These are phyloP conservation scores for Corythornis leucogaster DNA, from an alignment of 2,797 vertebrate species.

Conservation along the genomic window DNA sequence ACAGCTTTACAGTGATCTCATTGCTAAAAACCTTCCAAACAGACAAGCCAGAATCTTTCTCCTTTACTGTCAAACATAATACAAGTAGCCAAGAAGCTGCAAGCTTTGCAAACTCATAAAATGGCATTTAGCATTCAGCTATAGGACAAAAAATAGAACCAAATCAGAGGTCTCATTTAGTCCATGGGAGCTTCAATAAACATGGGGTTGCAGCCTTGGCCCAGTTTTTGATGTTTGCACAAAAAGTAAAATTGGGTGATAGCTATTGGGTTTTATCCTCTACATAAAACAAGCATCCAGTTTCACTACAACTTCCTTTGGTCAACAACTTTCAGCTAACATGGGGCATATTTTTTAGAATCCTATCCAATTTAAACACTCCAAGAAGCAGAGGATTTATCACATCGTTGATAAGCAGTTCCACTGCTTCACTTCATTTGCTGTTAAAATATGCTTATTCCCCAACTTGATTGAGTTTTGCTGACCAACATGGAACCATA, in stretches of 20 bases:
- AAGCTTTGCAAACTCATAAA: constrained; percentile 33
- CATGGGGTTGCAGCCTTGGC: not conserved
- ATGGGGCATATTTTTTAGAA: not conserved
- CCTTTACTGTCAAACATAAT: not conserved
- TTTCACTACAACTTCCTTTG: not conserved
- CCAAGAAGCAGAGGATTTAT: constrained; percentile 13
- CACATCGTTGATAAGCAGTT: not conserved
- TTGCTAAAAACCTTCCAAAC: constrained; percentile 27
- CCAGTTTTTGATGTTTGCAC: constrained; percentile 17
- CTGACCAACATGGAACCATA: not conserved
- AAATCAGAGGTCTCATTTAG: constrained; percentile 21
- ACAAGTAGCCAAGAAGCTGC: constrained; percentile 16
- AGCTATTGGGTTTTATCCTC: not conserved
- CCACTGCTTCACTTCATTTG: not conserved
- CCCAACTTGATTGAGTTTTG: not conserved
- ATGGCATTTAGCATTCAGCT: not conserved
- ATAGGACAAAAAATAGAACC: constrained; percentile 44
- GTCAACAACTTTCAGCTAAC: not conserved
- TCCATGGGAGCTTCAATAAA: not conserved
- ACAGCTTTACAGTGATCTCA: constrained; percentile 14
- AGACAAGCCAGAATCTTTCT: not conserved
- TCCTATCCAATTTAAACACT: constrained; percentile 4
- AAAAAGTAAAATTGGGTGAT: not conserved
- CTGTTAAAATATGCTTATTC: not conserved
- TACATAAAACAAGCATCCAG: not conserved